Conservation (phyloP, 2,113 vertebrate genomes). For the Cebus imitator region DNA sequence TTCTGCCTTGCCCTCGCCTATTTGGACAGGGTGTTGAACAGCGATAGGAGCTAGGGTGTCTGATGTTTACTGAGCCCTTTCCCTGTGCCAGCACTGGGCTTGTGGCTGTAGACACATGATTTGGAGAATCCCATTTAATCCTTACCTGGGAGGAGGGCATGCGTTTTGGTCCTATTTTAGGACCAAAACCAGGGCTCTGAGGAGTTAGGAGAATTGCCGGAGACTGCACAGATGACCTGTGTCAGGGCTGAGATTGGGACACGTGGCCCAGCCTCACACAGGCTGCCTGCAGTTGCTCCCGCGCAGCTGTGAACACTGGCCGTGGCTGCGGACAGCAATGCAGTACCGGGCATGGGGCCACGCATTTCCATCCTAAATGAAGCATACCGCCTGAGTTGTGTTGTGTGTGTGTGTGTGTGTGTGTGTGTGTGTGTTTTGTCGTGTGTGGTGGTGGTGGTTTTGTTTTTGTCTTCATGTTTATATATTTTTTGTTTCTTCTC, state of each 20-base stretch:
- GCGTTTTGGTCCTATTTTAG: background rate
- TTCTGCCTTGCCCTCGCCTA: background rate
- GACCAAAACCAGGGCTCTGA: background rate
- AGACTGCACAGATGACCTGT: fast-evolving
- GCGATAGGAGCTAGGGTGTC: fast-evolving
- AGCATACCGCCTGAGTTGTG: fast-evolving
- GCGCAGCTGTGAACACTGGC: fast-evolving
- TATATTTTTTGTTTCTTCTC: background rate
- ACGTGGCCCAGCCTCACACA: fast-evolving
- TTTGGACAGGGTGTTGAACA: fast-evolving
- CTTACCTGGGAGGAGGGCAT: background rate
- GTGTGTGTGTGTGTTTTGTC: too few relatives aligned
- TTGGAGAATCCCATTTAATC: fast-evolving
- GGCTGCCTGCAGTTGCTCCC: background rate
- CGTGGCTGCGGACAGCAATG: fast-evolving
- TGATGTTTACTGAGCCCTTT: fast-evolving
- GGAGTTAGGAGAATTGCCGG: fast-evolving
- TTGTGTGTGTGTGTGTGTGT: too few relatives aligned
- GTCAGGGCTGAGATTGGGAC: background rate
- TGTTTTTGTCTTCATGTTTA: background rate
- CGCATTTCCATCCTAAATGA: fast-evolving
- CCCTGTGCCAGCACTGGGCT: background rate
- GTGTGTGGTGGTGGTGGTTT: background rate
- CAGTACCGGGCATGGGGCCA: fast-evolving
- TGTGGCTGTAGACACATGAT: fast-evolving